A percentile compares a stretch with the other conserved stretches of the same genome.
Evolutionary conservation across 2,797 vertebrate genomes (phyloP).

Genomic region (Dendrocincla fuliginosa): DNA sequence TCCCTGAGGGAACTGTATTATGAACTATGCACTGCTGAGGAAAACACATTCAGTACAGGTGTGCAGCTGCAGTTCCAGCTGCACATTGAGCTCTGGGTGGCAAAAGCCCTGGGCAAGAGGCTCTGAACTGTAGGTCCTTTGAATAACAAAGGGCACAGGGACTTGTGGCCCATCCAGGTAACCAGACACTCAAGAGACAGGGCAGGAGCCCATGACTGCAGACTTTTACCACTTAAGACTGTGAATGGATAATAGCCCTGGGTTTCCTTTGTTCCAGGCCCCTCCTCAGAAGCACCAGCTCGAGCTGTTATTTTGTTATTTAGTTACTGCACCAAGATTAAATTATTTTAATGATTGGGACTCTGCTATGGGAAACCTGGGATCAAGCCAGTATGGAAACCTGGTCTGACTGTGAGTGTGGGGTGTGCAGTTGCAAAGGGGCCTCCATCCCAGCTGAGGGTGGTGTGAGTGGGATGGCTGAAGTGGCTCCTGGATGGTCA

Average conservation of each 20-base stretch:
- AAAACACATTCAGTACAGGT: not conserved
- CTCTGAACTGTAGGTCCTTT: not conserved
- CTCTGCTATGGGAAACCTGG: not conserved
- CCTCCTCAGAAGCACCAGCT: not conserved
- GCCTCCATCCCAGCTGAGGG: not conserved
- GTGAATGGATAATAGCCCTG: not conserved
- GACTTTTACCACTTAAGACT: not conserved
- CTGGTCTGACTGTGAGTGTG: no score
- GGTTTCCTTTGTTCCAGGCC: not conserved
- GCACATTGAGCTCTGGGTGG: not conserved
- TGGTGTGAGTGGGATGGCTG: fast-evolving
- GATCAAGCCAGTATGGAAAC: fast-evolving
- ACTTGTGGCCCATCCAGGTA: not conserved
- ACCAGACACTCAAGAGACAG: not conserved
- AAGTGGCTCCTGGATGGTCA: not conserved
- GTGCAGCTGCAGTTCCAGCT: not conserved
- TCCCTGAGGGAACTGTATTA: not conserved
- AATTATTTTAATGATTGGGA: not conserved
- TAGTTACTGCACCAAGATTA: not conserved
- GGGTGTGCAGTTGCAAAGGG: fast-evolving
- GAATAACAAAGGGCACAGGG: not conserved
- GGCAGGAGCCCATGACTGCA: not conserved
- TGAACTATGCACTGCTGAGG: not conserved
- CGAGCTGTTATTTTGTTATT: fast-evolving
- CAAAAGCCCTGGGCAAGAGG: not conserved